Evolutionary conservation across 2,888 invertebrate genomes (phyloP).

Genomic region (Hoplodrina blanda): DNA sequence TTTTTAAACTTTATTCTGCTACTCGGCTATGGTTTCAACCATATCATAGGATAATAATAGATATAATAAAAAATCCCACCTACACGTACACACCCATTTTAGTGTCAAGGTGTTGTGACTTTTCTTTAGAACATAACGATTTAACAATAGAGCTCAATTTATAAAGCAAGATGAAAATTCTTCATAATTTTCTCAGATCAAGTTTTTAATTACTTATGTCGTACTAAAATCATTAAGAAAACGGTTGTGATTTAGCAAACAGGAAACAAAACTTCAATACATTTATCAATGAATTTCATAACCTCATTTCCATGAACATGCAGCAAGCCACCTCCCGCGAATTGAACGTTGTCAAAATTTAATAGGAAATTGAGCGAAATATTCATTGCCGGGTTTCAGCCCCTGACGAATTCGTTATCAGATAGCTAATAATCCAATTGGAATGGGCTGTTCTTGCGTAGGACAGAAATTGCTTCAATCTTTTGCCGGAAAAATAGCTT

Average conservation of each 20-base stretch:
- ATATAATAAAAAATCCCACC: too few species aligned
- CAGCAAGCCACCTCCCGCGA: constrained; percentile 50
- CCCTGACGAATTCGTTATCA: constrained; percentile 80
- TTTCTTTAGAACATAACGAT: too few species aligned
- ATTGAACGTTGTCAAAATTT: constrained; percentile 66
- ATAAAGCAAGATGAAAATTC: background rate
- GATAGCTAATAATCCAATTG: constrained; percentile 83
- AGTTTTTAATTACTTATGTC: background rate
- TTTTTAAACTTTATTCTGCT: too few species aligned
- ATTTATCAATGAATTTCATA: constrained; percentile 37
- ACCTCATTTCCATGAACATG: constrained; percentile 54
- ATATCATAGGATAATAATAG: too few species aligned
- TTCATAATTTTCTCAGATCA: background rate
- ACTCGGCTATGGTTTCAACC: too few species aligned
- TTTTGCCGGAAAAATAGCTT: constrained; percentile 44
- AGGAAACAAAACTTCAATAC: constrained; percentile 21
- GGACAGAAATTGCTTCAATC: constrained; percentile 56
- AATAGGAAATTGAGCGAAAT: constrained; percentile 73
- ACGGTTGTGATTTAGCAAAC: constrained; percentile 8
- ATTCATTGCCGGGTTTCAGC: constrained; percentile 78
- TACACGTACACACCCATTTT: too few species aligned
- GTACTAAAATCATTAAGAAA: constrained; percentile 2
- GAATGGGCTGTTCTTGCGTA: constrained; percentile 65
- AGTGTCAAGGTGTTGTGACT: too few species aligned
- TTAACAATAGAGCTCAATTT: background rate